A percentile compares a stretch with the other conserved stretches of the same genome.
phyloP scores from a whole-genome alignment of 2,888 invertebrate genomes.

The Meta bourneti region DNA sequence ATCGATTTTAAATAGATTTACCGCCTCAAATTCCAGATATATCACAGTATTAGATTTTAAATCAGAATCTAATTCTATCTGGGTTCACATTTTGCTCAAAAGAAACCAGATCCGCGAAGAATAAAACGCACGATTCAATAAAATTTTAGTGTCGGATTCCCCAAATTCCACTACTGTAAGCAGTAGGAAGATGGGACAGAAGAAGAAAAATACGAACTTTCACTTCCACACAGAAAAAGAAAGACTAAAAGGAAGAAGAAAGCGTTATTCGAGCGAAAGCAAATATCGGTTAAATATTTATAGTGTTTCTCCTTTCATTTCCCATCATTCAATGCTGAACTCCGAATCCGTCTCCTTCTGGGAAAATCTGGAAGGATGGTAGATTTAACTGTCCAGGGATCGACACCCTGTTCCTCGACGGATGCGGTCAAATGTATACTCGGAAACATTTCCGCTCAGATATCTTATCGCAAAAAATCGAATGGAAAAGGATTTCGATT shows the following conservation, averaged over 20 bases:
- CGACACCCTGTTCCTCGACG: slow-evolving; percentile 13
- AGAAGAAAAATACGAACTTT: slow-evolving; percentile 54
- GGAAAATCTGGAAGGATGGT: slow-evolving; percentile 9
- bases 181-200: slow-evolving; percentile 25
- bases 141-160: slow-evolving; percentile 2
- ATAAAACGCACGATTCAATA: slow-evolving; percentile 36
- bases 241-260: not conserved
- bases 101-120: slow-evolving; percentile 3
- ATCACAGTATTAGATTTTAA: no score
- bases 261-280: slow-evolving; percentile 5
- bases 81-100: no score
- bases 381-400: slow-evolving; percentile 47
- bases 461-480: not conserved
- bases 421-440: slow-evolving; percentile 55
- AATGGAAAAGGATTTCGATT: slow-evolving; percentile 18
- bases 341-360: slow-evolving; percentile 32
- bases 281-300: slow-evolving; percentile 74
- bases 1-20: no score
- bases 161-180: slow-evolving; percentile 1
- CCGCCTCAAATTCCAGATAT: no score
- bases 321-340: slow-evolving; percentile 44
- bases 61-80: no score
- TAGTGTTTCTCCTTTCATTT: slow-evolving; percentile 54
- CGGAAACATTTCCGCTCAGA: slow-evolving; percentile 51
- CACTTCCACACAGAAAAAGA: slow-evolving; percentile 19